A percentile compares a stretch with the other conserved stretches of the same genome.
Conservation (phyloP, 64 coral and sea anemone genomes). For the Exaiptasia diaphana region DNA sequence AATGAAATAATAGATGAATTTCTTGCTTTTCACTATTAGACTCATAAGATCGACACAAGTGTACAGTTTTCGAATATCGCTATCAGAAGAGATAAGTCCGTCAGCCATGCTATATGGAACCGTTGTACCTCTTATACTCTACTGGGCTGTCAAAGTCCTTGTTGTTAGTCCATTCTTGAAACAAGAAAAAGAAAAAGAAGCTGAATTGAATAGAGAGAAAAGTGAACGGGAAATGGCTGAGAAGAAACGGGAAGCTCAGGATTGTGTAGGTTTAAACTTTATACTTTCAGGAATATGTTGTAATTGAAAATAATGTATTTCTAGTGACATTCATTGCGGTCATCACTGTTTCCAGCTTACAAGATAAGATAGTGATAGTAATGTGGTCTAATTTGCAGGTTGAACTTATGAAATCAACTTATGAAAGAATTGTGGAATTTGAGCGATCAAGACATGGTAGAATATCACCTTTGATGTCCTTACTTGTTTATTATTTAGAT, state of each 20-base stretch:
- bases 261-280: constrained; percentile 51
- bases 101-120: constrained; percentile 93
- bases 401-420: constrained; percentile 78
- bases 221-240: constrained; percentile 63
- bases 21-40: constrained; percentile 20
- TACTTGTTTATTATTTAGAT: too few relatives aligned
- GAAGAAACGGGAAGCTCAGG: constrained; percentile 71
- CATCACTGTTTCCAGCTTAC: neutral
- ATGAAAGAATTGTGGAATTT: constrained; percentile 75
- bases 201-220: constrained; percentile 65
- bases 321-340: too few relatives aligned
- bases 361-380: neutral
- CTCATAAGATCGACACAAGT: constrained; percentile 77
- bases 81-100: constrained; percentile 80
- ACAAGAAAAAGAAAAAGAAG: constrained; percentile 89
- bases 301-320: too few relatives aligned
- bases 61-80: constrained; percentile 73
- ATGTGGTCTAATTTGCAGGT: constrained; percentile 23
- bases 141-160: constrained; percentile 65
- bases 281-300: neutral
- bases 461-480: too few relatives aligned
- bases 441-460: constrained; percentile 83
- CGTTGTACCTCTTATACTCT: constrained; percentile 54
- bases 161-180: constrained; percentile 83
- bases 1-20: too few relatives aligned